These are phyloP conservation scores for Limnothrissa miodon DNA, from an alignment of 2,113 vertebrate genomes.

Conservation along the genomic window DNA sequence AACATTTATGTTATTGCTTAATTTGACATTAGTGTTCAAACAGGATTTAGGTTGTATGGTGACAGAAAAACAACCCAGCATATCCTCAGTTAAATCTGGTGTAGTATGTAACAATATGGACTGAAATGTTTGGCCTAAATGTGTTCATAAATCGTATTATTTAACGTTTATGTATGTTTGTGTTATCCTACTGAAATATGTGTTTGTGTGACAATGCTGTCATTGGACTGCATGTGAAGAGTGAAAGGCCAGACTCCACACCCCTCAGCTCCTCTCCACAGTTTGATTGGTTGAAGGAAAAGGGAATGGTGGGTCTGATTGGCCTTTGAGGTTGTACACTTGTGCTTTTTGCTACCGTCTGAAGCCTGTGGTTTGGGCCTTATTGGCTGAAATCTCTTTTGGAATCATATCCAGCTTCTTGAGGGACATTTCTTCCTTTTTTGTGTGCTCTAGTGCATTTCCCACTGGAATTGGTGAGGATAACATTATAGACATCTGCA, in stretches of 20 bases:
- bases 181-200: not conserved
- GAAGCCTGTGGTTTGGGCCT: not conserved
- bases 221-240: constrained; percentile 56
- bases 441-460: not conserved
- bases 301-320: constrained; percentile 74
- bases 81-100: not conserved
- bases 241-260: constrained; percentile 61
- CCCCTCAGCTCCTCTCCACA: constrained; percentile 68
- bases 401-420: not conserved
- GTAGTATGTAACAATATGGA: not conserved
- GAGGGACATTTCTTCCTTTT: not conserved
- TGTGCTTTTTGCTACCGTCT: constrained; percentile 29
- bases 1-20: not conserved
- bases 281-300: constrained; percentile 76
- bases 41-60: not conserved
- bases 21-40: not conserved
- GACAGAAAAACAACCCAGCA: not conserved
- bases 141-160: no score
- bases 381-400: not conserved
- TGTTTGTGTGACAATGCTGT: constrained; percentile 2
- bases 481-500: not conserved
- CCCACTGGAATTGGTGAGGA: not conserved
- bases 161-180: not conserved
- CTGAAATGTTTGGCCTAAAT: not conserved
- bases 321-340: not conserved